phyloP scores from a whole-genome alignment of 1,140 invertebrate species.

The Ceratina japonica region DNA sequence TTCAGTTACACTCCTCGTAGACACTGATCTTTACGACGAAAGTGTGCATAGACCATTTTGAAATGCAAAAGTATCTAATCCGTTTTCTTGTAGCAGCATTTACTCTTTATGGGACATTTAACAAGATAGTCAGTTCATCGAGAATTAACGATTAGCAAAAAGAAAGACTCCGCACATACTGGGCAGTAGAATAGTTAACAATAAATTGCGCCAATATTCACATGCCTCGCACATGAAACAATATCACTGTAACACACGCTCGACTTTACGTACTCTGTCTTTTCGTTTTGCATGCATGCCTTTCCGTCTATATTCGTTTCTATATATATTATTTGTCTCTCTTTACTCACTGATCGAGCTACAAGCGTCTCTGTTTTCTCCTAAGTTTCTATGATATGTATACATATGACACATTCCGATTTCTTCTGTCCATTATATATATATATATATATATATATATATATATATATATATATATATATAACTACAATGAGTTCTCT shows the following conservation, averaged over 20 bases:
- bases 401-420: neutral
- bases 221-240: conserved; percentile 72
- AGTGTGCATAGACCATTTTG: neutral
- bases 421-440: neutral
- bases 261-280: conserved; percentile 60
- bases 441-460: too few relatives aligned
- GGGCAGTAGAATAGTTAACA: conserved; percentile 65
- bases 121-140: conserved; percentile 15
- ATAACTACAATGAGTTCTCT: conserved; percentile 14
- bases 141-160: conserved; percentile 15
- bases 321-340: neutral
- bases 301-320: conserved; percentile 19
- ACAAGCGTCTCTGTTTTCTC: neutral
- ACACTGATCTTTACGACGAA: conserved; percentile 24
- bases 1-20: conserved; percentile 34
- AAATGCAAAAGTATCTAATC: conserved; percentile 24
- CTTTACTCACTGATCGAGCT: conserved; percentile 29
- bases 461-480: too few relatives aligned
- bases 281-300: conserved; percentile 72
- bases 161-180: conserved; percentile 51
- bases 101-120: conserved; percentile 20
- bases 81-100: conserved; percentile 51
- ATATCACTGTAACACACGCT: conserved; percentile 64
- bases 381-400: neutral
- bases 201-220: conserved; percentile 59